A percentile compares a stretch with the other conserved stretches of the same genome.
Evolutionary conservation across 53 echinoderm and acorn worm species (phyloP).

Genomic region (Echinometra lucunter): DNA sequence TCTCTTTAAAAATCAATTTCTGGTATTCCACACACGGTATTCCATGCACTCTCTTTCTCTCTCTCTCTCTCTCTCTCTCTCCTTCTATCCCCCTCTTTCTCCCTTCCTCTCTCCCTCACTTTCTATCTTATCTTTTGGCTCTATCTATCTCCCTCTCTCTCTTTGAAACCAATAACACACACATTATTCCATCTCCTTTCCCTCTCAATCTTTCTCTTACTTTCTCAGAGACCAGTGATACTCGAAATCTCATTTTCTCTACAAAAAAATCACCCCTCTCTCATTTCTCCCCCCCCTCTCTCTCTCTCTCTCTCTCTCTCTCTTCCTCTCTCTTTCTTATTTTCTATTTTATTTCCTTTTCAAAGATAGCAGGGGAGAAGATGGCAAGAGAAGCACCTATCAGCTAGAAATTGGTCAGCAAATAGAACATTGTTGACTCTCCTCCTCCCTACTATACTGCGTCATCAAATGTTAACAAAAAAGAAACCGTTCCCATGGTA

Average conservation of each 20-base stretch:
- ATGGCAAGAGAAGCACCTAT: neutral
- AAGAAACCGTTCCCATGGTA: neutral
- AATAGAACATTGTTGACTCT: constrained; percentile 28
- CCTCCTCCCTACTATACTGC: neutral
- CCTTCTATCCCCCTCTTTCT: neutral
- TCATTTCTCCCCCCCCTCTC: neutral
- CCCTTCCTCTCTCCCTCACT: neutral
- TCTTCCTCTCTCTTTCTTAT: neutral
- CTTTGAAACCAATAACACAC: too few species aligned
- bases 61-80: neutral
- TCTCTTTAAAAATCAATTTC: too few species aligned
- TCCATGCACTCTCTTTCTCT: neutral
- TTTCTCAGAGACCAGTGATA: too few species aligned
- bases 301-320: too few species aligned
- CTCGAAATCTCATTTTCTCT: too few species aligned
- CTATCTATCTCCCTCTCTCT: neutral
- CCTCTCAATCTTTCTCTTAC: too few species aligned
- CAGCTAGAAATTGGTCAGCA: neutral
- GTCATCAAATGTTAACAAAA: neutral
- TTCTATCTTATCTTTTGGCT: neutral
- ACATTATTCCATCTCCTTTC: too few species aligned
- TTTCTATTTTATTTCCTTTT: neutral
- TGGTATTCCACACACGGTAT: too few species aligned
- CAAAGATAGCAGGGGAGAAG: neutral
- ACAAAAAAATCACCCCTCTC: neutral